Evolutionary conservation across 2,113 vertebrate genomes (phyloP).

Genomic region (Daphoenositta chrysoptera): DNA sequence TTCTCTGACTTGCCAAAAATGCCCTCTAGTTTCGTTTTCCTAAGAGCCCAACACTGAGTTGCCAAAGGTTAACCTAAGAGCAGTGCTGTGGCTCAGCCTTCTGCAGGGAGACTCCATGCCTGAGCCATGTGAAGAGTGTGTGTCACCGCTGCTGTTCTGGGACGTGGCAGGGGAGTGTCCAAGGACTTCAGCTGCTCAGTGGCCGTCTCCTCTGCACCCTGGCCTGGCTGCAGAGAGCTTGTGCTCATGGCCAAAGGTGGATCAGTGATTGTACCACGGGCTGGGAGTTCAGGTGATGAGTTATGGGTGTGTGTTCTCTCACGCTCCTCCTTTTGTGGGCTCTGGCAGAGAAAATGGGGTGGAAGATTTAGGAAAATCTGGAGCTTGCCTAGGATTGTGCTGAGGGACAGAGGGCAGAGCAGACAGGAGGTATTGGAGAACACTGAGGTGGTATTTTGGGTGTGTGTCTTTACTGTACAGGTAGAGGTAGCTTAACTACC

Average conservation of each 20-base stretch:
- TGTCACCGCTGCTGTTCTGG: not conserved
- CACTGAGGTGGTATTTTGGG: not conserved
- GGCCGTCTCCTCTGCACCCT: not conserved
- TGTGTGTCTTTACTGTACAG: not conserved
- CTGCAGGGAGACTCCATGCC: not conserved
- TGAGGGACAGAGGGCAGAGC: not conserved
- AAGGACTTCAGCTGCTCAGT: not conserved
- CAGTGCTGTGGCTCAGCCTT: not conserved
- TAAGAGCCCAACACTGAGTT: fast-evolving
- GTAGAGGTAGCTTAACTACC: not conserved
- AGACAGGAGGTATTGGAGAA: not conserved
- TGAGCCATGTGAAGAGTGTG: not conserved
- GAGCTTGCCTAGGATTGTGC: not conserved
- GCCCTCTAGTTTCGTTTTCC: not conserved
- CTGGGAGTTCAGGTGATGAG: not conserved
- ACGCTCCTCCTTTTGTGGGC: not conserved
- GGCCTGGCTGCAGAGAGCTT: not conserved
- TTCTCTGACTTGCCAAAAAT: not conserved
- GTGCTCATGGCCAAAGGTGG: not conserved
- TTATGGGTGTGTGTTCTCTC: not conserved
- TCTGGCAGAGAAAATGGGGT: not conserved
- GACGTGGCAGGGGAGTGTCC: not conserved
- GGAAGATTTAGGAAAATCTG: not conserved
- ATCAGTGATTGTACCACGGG: fast-evolving
- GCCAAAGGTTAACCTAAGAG: not conserved